Conservation (phyloP, 2,888 invertebrate species). For the Torymus tubicola region DNA sequence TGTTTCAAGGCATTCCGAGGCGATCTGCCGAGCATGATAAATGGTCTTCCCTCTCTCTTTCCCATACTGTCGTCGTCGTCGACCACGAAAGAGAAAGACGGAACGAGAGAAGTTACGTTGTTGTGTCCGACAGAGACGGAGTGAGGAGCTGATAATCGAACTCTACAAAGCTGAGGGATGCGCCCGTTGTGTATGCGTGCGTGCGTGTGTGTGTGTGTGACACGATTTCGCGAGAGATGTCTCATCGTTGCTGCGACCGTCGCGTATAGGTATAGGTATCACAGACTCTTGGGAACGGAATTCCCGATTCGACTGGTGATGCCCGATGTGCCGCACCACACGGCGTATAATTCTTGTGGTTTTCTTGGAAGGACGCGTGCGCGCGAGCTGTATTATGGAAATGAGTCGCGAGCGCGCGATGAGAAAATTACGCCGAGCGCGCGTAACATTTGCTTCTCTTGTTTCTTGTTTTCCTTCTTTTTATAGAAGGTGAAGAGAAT, state of each 20-base stretch:
- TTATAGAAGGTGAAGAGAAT: neutral
- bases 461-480: neutral
- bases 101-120: neutral
- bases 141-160: constrained; percentile 18
- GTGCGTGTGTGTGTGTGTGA: constrained; percentile 54
- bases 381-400: constrained; percentile 47
- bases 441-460: constrained; percentile 15
- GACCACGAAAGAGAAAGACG: constrained; percentile 7
- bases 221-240: constrained; percentile 54
- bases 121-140: no score
- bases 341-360: constrained; percentile 41
- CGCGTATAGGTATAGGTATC: neutral
- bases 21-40: constrained; percentile 71
- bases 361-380: constrained; percentile 54
- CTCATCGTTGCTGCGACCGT: constrained; percentile 14
- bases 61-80: constrained; percentile 19
- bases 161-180: constrained; percentile 51
- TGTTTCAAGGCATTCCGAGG: constrained; percentile 72
- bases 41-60: constrained; percentile 64
- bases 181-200: constrained; percentile 45
- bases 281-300: constrained; percentile 47
- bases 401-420: constrained; percentile 43
- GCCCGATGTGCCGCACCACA: constrained; percentile 20
- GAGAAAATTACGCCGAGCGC: constrained; percentile 39
- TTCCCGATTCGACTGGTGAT: constrained; percentile 24